Percentiles rank a stretch among this genome's conserved stretches.
phyloP scores from a whole-genome alignment of 2,888 invertebrate species.

The Andricus quercusramuli region DNA sequence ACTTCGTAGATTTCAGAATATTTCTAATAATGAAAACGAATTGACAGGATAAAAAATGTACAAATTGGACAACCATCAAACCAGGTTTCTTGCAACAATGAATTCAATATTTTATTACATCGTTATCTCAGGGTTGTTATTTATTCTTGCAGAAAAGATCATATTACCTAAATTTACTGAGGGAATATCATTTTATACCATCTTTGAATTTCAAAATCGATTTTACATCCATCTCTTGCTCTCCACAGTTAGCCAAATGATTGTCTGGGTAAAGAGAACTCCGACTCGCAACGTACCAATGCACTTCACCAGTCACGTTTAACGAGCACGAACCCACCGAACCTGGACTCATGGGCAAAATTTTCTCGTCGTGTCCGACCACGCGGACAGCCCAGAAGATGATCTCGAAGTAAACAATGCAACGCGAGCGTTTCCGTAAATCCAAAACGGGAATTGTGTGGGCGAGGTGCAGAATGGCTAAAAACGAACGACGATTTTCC shows the following conservation, averaged over 20 bases:
- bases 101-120: too few relatives aligned
- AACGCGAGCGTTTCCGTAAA: slow-evolving; percentile 18
- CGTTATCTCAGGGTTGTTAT: too few relatives aligned
- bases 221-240: neutral
- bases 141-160: too few relatives aligned
- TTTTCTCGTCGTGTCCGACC: slow-evolving; percentile 12
- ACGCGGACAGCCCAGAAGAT: slow-evolving; percentile 26
- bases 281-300: slow-evolving; percentile 34
- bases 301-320: slow-evolving; percentile 40
- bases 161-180: neutral
- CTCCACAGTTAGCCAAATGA: slow-evolving; percentile 3
- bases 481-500: slow-evolving; percentile 52
- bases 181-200: slow-evolving; percentile 6
- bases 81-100: too few relatives aligned
- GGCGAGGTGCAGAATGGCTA: slow-evolving; percentile 17
- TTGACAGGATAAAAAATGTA: too few relatives aligned
- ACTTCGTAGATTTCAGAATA: too few relatives aligned
- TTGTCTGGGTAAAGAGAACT: slow-evolving; percentile 17
- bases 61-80: too few relatives aligned
- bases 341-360: slow-evolving; percentile 19
- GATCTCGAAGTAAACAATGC: slow-evolving; percentile 28
- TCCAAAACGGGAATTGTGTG: slow-evolving; percentile 12
- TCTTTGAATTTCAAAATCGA: slow-evolving; percentile 6
- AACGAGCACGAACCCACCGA: slow-evolving; percentile 32
- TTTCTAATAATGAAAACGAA: too few relatives aligned